A percentile compares a stretch with the other conserved stretches of the same genome.
Conservation (phyloP, 1,140 invertebrate genomes). For the Elymnias hypermnestra region DNA sequence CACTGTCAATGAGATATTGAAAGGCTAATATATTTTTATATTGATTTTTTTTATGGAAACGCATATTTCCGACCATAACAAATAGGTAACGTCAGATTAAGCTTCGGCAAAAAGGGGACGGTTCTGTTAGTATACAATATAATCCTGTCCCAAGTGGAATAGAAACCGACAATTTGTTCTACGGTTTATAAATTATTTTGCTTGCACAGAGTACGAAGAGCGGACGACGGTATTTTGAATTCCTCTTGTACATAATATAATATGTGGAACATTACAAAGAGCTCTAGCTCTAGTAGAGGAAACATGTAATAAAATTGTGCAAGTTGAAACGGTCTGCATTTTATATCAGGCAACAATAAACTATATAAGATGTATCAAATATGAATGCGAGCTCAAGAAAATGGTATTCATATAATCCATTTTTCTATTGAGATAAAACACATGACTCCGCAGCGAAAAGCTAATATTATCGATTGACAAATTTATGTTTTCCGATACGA, state of each 20-base stretch:
- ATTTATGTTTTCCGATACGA: too few relatives aligned
- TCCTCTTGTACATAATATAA: slow-evolving; percentile 8
- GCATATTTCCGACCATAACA: too few relatives aligned
- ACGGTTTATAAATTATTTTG: slow-evolving; percentile 34
- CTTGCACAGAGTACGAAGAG: slow-evolving; percentile 9
- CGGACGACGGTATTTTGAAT: slow-evolving; percentile 7
- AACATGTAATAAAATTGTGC: slow-evolving; percentile 13
- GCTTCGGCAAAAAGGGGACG: too few relatives aligned
- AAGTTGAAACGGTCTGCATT: slow-evolving; percentile 7
- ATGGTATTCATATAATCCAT: background rate
- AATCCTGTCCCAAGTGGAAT: slow-evolving; percentile 21
- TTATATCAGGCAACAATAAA: slow-evolving; percentile 8
- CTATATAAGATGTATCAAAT: background rate
- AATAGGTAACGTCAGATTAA: too few relatives aligned
- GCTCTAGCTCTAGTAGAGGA: slow-evolving; percentile 5
- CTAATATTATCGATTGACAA: too few relatives aligned
- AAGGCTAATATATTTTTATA: too few relatives aligned
- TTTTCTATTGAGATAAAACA: too few relatives aligned
- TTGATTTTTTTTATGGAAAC: too few relatives aligned
- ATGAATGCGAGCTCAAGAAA: too few relatives aligned
- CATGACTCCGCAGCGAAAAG: too few relatives aligned
- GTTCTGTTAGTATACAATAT: too few relatives aligned
- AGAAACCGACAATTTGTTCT: slow-evolving; percentile 24
- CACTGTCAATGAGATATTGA: too few relatives aligned
- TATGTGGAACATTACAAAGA: slow-evolving; percentile 14